phyloP scores from a whole-genome alignment of 2,888 invertebrate genomes.

The Toxonevra muliebris region DNA sequence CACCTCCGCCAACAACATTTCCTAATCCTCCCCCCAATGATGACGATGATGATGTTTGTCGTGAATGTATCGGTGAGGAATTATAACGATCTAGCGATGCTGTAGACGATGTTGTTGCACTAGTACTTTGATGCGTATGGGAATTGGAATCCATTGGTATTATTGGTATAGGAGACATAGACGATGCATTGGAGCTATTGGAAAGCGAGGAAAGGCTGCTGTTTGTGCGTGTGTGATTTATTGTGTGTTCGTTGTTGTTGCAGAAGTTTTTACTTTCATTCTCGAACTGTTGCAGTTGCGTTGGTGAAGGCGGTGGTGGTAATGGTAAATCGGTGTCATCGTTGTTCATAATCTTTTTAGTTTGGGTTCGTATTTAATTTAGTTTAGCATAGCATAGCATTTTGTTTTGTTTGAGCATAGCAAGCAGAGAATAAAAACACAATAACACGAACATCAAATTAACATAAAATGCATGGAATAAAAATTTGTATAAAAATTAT shows the following conservation, averaged over 20 bases:
- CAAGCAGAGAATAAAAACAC: conserved; percentile 19
- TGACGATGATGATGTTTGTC: conserved; percentile 57
- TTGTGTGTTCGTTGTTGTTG: conserved; percentile 40
- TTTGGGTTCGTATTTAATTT: conserved; percentile 21
- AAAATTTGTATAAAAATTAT: conserved; percentile 8
- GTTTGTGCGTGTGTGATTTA: conserved; percentile 59
- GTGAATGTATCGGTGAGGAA: conserved; percentile 56
- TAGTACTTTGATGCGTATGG: conserved; percentile 12
- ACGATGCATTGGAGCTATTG: conserved; percentile 51
- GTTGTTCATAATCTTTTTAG: conserved; percentile 23
- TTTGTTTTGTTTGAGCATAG: conserved; percentile 21
- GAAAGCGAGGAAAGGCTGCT: conserved; percentile 63
- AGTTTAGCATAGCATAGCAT: conserved; percentile 4
- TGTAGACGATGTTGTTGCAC: conserved; percentile 38
- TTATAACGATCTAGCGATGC: conserved; percentile 47
- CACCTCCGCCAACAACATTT: conserved; percentile 39
- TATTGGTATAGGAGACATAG: conserved; percentile 44
- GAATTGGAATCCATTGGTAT: conserved; percentile 10
- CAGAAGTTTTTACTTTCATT: conserved; percentile 39
- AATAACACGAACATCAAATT: conserved; percentile 11
- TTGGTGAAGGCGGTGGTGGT: conserved; percentile 62
- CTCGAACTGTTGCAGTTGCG: conserved; percentile 60
- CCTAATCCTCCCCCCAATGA: conserved; percentile 46
- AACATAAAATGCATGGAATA: conserved; percentile 18
- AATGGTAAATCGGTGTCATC: conserved; percentile 54